A percentile compares a stretch with the other conserved stretches of the same genome.
Conservation (phyloP, 2,113 vertebrate species). For the Xenotilapia flavipinnis region DNA sequence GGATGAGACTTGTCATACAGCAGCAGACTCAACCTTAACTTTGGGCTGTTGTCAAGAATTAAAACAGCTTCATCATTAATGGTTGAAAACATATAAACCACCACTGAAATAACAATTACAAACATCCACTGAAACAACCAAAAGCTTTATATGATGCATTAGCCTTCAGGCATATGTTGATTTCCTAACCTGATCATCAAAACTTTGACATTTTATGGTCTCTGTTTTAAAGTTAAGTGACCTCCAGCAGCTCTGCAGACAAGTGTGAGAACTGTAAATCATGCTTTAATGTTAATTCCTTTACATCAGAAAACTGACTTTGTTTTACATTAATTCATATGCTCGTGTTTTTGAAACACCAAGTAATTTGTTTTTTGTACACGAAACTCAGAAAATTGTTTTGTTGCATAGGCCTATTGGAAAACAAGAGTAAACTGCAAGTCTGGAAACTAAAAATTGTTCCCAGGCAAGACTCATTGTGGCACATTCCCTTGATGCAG, state of each 20-base stretch:
- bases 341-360: background rate
- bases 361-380: background rate
- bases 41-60: background rate
- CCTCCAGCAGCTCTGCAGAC: background rate
- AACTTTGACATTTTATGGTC: background rate
- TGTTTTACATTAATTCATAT: background rate
- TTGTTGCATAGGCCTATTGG: background rate
- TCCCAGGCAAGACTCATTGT: background rate
- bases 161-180: background rate
- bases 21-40: background rate
- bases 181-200: background rate
- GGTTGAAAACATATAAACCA: background rate
- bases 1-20: background rate
- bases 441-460: background rate
- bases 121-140: background rate
- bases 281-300: background rate
- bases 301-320: background rate
- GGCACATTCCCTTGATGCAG: background rate
- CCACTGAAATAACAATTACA: background rate
- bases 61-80: background rate
- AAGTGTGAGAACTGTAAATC: background rate
- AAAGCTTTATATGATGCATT: background rate
- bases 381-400: background rate
- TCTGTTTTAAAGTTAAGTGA: background rate
- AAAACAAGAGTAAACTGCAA: background rate